A percentile compares a stretch with the other conserved stretches of the same genome.
These are phyloP conservation scores for Pheosia tremula DNA, from an alignment of 2,888 invertebrate genomes.

Conservation along the genomic window DNA sequence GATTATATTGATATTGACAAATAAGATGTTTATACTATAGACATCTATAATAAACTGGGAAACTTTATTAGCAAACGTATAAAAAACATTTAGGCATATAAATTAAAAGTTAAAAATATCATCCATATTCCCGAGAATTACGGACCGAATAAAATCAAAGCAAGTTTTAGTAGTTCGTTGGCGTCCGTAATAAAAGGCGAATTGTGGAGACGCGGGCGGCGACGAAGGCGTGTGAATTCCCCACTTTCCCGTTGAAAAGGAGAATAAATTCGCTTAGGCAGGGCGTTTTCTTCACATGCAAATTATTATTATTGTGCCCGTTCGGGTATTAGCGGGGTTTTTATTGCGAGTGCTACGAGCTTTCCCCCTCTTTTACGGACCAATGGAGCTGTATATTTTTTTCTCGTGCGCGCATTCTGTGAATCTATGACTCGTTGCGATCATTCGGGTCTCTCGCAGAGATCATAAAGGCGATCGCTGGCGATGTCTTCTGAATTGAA, in stretches of 20 bases:
- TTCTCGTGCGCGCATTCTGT: constrained; percentile 26
- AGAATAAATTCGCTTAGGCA: constrained; percentile 55
- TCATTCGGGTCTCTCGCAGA: constrained; percentile 37
- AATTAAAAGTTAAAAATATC: constrained; percentile 7
- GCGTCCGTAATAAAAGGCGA: constrained; percentile 48
- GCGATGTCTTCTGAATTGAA: constrained; percentile 30
- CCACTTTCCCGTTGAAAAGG: constrained; percentile 46
- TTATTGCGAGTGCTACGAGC: constrained; percentile 48
- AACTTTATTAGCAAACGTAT: too few species aligned
- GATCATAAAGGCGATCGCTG: constrained; percentile 34
- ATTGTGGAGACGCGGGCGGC: constrained; percentile 35
- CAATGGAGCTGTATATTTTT: constrained; percentile 38
- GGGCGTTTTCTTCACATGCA: constrained; percentile 66
- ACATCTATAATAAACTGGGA: too few species aligned
- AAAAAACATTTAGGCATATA: too few species aligned
- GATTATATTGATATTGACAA: too few species aligned
- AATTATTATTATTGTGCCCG: constrained; percentile 72
- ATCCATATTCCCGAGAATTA: constrained; percentile 27
- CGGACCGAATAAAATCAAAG: constrained; percentile 36
- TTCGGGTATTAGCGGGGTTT: constrained; percentile 62
- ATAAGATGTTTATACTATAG: too few species aligned
- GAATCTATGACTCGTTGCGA: constrained; percentile 36
- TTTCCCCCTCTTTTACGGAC: constrained; percentile 42
- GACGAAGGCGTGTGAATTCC: constrained; percentile 50
- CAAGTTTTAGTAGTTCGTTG: constrained; percentile 39